Percentiles rank a stretch among this genome's conserved stretches.
Conservation (phyloP, 1,140 invertebrate species). For the Drosophila nebulosa region DNA sequence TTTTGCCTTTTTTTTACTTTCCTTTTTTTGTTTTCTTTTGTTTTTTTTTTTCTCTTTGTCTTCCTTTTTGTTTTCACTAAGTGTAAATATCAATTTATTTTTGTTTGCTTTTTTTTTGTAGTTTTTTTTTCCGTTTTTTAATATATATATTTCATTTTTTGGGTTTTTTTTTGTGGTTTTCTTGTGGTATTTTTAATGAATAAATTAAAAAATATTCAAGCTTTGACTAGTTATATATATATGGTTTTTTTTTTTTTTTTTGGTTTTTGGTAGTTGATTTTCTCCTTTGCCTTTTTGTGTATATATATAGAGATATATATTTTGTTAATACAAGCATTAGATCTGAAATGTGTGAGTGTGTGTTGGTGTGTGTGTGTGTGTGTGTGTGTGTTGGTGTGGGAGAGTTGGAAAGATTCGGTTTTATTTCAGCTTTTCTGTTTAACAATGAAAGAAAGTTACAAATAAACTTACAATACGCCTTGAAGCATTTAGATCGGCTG, state of each 20-base stretch:
- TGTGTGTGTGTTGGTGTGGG: background rate
- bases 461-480: background rate
- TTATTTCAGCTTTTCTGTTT: background rate
- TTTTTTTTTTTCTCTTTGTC: conserved; percentile 41
- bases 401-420: background rate
- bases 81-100: conserved; percentile 79
- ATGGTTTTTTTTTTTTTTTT: conserved; percentile 39
- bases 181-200: conserved; percentile 65
- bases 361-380: background rate
- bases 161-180: conserved; percentile 37
- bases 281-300: conserved; percentile 27
- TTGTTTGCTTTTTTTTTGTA: conserved; percentile 39
- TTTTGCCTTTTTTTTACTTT: conserved; percentile 50
- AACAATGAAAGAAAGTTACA: background rate
- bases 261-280: conserved; percentile 52
- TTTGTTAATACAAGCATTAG: conserved; percentile 8
- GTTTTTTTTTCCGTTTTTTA: conserved; percentile 25
- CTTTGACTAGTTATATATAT: conserved; percentile 70
- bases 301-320: conserved; percentile 44
- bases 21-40: conserved; percentile 35
- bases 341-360: background rate
- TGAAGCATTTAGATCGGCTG: background rate
- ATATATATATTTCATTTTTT: conserved; percentile 69
- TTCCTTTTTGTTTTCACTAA: conserved; percentile 69
- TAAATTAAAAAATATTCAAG: conserved; percentile 79